Evolutionary conservation across 2,888 invertebrate genomes (phyloP).

Genomic region (Cremastinae sp.): DNA sequence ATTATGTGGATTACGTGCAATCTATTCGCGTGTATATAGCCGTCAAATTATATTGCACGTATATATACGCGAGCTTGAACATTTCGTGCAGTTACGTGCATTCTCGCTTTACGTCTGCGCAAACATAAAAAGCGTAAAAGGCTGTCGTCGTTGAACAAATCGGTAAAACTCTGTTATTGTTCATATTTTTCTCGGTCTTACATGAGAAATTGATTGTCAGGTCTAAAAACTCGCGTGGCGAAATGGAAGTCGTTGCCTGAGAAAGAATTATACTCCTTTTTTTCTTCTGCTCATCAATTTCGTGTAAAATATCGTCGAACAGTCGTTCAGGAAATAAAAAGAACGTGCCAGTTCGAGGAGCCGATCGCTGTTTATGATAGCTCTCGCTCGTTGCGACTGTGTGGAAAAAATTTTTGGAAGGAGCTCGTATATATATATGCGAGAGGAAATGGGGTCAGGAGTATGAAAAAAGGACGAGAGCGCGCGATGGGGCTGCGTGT

Average conservation of each 20-base stretch:
- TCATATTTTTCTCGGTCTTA: neutral
- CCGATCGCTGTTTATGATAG: conserved; percentile 1
- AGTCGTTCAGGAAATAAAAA: no score
- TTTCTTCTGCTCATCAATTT: neutral
- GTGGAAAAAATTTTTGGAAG: conserved; percentile 1
- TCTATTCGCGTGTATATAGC: conserved; percentile 6
- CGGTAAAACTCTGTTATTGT: neutral
- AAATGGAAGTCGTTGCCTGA: no score
- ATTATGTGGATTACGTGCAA: conserved; percentile 18
- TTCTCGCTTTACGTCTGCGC: conserved; percentile 19
- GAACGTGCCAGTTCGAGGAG: neutral
- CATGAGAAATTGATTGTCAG: neutral
- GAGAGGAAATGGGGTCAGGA: neutral
- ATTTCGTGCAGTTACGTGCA: conserved; percentile 6
- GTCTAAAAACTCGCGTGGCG: no score
- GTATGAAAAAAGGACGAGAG: conserved; percentile 15
- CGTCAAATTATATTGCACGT: neutral
- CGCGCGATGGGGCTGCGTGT: conserved; percentile 28
- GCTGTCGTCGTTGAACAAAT: neutral
- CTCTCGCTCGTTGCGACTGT: neutral
- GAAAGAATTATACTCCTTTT: no score
- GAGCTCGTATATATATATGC: neutral
- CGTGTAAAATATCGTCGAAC: neutral
- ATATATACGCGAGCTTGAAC: neutral
- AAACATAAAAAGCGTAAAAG: conserved; percentile 8